phyloP scores from a whole-genome alignment of 35 echinoderm and acorn worm species.

The Apostichopus parvimensis region DNA sequence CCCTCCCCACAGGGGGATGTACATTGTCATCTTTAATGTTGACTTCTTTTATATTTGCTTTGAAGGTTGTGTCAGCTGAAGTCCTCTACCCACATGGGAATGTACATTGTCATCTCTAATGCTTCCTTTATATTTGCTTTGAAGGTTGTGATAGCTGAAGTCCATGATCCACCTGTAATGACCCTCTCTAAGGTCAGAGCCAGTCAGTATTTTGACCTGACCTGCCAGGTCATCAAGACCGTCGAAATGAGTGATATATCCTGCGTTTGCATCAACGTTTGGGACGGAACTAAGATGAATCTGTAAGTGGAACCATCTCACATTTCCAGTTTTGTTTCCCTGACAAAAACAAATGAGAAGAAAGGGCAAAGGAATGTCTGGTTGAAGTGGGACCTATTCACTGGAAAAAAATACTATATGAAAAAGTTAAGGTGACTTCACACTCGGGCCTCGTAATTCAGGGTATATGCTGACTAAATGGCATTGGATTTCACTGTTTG shows the following conservation, averaged over 20 bases:
- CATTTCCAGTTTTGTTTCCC: too few relatives aligned
- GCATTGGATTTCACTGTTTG: too few relatives aligned
- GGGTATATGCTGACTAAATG: too few relatives aligned
- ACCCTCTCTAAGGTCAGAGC: slow-evolving; percentile 49
- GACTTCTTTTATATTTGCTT: too few relatives aligned
- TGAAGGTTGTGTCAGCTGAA: too few relatives aligned
- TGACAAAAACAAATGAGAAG: too few relatives aligned
- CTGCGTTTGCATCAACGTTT: slow-evolving; percentile 76
- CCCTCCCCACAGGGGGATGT: not conserved
- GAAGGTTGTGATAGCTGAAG: not conserved
- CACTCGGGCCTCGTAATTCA: too few relatives aligned
- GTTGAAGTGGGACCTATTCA: too few relatives aligned
- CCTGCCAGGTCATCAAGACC: slow-evolving; percentile 72
- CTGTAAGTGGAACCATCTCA: slow-evolving; percentile 33
- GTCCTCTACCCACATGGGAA: not conserved
- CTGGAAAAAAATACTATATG: too few relatives aligned
- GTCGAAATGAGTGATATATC: slow-evolving; percentile 45
- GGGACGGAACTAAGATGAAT: slow-evolving; percentile 79
- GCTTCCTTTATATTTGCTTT: not conserved
- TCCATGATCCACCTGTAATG: not conserved
- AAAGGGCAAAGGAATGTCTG: too few relatives aligned
- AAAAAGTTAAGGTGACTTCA: too few relatives aligned
- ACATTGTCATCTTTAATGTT: not conserved
- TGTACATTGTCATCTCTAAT: not conserved
- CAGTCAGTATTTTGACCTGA: slow-evolving; percentile 83